A percentile compares a stretch with the other conserved stretches of the same genome.
Evolutionary conservation across 2,888 invertebrate species (phyloP).

Genomic region (Lasioglossum calceatum): DNA sequence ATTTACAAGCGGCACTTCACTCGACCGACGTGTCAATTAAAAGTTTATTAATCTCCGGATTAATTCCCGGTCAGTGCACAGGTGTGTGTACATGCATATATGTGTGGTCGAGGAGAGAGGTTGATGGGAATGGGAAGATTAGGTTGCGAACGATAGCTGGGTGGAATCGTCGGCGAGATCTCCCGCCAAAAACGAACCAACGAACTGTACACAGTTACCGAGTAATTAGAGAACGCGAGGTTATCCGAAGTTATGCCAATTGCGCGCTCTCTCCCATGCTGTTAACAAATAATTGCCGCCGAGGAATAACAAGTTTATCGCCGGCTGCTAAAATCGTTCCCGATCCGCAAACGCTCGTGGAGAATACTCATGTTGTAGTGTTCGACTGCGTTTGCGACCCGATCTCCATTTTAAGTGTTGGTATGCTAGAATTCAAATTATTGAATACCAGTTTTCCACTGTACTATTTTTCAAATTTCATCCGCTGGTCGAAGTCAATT

Average conservation of each 20-base stretch:
- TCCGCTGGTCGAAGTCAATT: no score
- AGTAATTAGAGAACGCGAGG: conserved; percentile 28
- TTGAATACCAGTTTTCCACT: not conserved
- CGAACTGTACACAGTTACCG: conserved; percentile 22
- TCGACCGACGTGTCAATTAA: conserved; percentile 36
- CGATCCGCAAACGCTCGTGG: conserved; percentile 10
- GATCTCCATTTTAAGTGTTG: not conserved
- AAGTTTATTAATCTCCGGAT: conserved; percentile 47
- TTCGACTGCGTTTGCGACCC: not conserved
- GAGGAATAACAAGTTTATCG: conserved; percentile 47
- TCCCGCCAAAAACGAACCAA: conserved; percentile 26
- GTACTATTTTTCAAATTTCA: not conserved
- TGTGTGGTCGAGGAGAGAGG: not conserved
- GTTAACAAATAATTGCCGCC: conserved; percentile 44
- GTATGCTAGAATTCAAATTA: not conserved
- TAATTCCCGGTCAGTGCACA: not conserved
- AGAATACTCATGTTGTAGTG: not conserved
- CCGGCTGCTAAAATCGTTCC: not conserved
- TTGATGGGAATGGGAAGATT: not conserved
- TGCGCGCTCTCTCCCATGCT: conserved; percentile 1
- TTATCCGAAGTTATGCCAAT: conserved; percentile 18
- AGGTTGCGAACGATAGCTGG: not conserved
- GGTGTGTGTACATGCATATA: not conserved
- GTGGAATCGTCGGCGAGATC: not conserved
- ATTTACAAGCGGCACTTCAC: conserved; percentile 11